A percentile compares a stretch with the other conserved stretches of the same genome.
These are phyloP conservation scores for Craseonycteris thonglongyai DNA, from an alignment of 2,113 vertebrate species.

Conservation along the genomic window DNA sequence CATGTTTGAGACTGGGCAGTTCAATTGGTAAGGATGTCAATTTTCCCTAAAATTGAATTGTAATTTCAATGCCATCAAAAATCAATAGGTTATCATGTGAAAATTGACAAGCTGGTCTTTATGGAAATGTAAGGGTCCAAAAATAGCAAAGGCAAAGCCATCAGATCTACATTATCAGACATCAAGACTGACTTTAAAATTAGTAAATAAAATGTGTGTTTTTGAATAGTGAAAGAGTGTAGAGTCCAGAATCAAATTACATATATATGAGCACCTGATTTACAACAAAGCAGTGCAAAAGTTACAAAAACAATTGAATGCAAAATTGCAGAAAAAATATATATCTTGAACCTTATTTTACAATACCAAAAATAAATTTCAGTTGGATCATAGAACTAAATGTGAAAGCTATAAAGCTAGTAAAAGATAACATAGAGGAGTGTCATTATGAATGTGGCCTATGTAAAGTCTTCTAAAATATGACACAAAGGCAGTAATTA, in stretches of 20 bases:
- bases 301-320: not conserved
- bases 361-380: not conserved
- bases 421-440: not conserved
- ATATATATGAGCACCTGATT: not conserved
- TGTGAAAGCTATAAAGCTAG: not conserved
- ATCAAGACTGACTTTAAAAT: not conserved
- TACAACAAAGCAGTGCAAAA: not conserved
- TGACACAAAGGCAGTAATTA: not conserved
- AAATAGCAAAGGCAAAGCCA: not conserved
- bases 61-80: not conserved
- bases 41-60: not conserved
- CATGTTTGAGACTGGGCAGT: not conserved
- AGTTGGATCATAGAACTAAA: not conserved
- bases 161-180: not conserved
- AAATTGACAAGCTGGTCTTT: not conserved
- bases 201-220: not conserved
- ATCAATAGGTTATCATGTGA: not conserved
- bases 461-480: not conserved
- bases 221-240: not conserved
- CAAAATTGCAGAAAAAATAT: not conserved
- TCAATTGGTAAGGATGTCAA: not conserved
- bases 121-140: not conserved
- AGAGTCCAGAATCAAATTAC: not conserved
- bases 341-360: not conserved
- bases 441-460: not conserved